Base-by-base conservation (phyloP, 2,888 invertebrate species). In the Boloria euphrosyne region DNA sequence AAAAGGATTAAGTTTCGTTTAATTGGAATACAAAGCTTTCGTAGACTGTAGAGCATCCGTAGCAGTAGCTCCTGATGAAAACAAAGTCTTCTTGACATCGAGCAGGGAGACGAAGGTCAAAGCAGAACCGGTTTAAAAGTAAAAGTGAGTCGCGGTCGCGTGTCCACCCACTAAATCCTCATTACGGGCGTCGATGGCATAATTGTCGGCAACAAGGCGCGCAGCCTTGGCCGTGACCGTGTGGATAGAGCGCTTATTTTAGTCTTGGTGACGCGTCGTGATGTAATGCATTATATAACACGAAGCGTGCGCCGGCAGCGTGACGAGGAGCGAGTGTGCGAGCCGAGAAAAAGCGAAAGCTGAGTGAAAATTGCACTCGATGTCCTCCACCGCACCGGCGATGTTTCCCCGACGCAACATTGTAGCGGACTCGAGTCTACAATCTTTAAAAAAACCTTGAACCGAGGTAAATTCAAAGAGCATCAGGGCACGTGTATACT, bases 201-300 rank as follows among this genome's bases (percentile, higher is more conserved):
- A 87, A 90, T 90, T 89, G 89, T 82, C 84, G 82, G 78, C 83
- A 82, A 83, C 82, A 80, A 83, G 82, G 80, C 84, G 82, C 82
- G 81, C 85, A 90, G 89, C 91, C 91, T 92, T 92, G 91, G 90
- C 91, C 90, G 90, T 92, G 91, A 90, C 91, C 91, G 89, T 67
- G 82, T 79, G 80, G 85, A 87, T 86, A 86, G 87, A 86, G 80
- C 86, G 89, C 83, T 85, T 87, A 90, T 90, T 91, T 90, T 90
- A 90, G 90, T 81, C 80, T 84, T 80, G 79, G 84, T 89, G 90
- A 89, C 89, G 89, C 80, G 83, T 76, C 83, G 83, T 89, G 89
- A 89, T 88, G 90, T 91, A 89, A 91, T 80, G 78, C 76, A 78
- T 91, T 91, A 86, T 83, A 80, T 87, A 90, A 90, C 80, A 77